Percentiles rank a stretch among this genome's conserved stretches.
phyloP scores from a whole-genome alignment of 2,113 vertebrate genomes.

The Carassius carassius region DNA sequence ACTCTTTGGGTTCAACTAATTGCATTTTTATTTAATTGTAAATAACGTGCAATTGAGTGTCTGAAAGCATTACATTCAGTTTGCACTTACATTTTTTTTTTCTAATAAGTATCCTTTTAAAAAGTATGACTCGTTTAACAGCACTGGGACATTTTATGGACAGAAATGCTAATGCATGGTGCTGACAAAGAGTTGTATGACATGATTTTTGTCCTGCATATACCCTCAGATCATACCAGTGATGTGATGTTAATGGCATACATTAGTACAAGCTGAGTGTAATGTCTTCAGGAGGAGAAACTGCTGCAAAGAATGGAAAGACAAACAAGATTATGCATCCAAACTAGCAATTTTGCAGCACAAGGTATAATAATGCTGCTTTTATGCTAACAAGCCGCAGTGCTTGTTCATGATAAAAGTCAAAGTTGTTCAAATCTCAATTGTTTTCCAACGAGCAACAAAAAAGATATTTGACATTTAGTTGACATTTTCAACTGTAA shows the following conservation, averaged over 20 bases:
- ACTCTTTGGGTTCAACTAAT: neutral
- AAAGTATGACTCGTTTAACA: neutral
- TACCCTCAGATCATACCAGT: neutral
- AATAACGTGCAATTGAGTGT: neutral
- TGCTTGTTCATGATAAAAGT: slow-evolving; percentile 9
- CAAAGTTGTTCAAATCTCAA: neutral
- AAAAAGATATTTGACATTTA: slow-evolving; percentile 17
- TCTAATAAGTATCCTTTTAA: neutral
- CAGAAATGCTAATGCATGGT: neutral
- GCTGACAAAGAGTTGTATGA: neutral
- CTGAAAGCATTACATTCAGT: neutral
- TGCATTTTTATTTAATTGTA: neutral
- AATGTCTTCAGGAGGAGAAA: slow-evolving; percentile 2
- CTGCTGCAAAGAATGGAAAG: neutral
- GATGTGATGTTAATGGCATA: neutral
- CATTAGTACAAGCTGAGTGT: slow-evolving; percentile 19
- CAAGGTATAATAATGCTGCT: neutral
- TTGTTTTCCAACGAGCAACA: neutral
- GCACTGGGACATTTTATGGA: neutral
- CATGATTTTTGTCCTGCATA: neutral
- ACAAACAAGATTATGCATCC: slow-evolving; percentile 13
- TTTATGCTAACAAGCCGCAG: neutral
- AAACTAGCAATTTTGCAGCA: slow-evolving; percentile 2
- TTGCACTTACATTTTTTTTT: neutral
- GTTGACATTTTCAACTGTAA: slow-evolving; percentile 16